phyloP scores from a whole-genome alignment of 2,797 vertebrate species.

The Tapera naevia region DNA sequence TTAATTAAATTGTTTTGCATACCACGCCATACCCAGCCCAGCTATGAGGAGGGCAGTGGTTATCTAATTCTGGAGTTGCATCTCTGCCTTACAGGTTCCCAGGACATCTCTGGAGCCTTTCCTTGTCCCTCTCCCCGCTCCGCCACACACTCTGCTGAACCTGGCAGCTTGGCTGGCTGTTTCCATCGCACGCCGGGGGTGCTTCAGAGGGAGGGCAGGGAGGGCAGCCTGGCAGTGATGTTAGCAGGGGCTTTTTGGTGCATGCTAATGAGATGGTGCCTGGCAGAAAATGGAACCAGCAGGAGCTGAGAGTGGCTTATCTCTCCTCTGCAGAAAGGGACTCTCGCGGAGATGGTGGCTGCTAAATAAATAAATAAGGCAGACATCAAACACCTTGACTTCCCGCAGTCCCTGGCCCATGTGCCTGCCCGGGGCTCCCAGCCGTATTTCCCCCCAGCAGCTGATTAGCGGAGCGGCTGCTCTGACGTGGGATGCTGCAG shows the following conservation, averaged over 20 bases:
- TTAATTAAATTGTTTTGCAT: neutral
- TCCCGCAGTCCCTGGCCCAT: neutral
- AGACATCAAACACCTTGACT: constrained; percentile 39
- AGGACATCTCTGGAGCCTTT: neutral
- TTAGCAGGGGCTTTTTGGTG: neutral
- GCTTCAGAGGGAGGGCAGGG: neutral
- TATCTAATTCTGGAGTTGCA: neutral
- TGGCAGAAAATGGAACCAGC: neutral
- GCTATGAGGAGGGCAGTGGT: neutral
- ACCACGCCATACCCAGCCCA: neutral
- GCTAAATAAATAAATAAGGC: constrained; percentile 23
- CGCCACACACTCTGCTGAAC: neutral
- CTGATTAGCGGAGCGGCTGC: neutral
- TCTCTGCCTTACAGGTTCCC: neutral
- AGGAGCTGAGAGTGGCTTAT: neutral
- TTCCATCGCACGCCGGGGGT: neutral
- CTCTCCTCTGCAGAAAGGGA: neutral
- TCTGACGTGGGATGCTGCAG: neutral
- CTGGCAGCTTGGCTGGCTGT: accelerated
- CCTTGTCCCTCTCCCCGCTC: neutral
- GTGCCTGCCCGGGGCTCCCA: neutral
- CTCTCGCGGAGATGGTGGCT: neutral
- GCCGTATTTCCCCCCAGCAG: neutral
- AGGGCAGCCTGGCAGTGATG: neutral
- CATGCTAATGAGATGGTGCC: neutral